phyloP scores from a whole-genome alignment of 2,888 invertebrate species.

The Mythimna albipuncta region DNA sequence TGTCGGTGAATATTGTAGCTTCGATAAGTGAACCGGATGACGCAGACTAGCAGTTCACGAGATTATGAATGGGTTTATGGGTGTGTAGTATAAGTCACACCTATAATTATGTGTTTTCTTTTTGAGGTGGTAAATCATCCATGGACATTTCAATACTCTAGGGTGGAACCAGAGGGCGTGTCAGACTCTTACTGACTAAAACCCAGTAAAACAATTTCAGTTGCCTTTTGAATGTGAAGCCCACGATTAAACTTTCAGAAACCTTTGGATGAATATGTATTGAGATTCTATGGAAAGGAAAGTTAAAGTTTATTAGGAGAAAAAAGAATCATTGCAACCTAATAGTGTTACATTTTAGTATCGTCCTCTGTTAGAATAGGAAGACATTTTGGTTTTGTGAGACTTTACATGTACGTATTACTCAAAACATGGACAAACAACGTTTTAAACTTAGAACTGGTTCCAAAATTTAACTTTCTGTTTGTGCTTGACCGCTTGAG shows the following conservation, averaged over 20 bases:
- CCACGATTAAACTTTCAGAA: too few relatives aligned
- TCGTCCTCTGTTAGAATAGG: neutral
- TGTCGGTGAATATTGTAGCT: constrained; percentile 31
- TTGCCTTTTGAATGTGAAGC: too few relatives aligned
- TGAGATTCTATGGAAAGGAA: neutral
- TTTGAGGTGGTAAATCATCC: too few relatives aligned
- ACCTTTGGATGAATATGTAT: neutral
- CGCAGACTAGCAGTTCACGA: constrained; percentile 18
- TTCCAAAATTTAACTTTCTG: constrained; percentile 10
- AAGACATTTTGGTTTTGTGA: neutral
- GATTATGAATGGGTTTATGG: neutral
- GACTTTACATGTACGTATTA: neutral
- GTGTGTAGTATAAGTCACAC: neutral
- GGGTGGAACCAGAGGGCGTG: too few relatives aligned
- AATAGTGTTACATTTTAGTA: neutral
- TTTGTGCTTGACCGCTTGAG: neutral
- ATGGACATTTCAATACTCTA: too few relatives aligned
- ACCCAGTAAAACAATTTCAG: too few relatives aligned
- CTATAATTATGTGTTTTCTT: too few relatives aligned
- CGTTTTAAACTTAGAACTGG: neutral
- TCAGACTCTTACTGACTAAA: too few relatives aligned
- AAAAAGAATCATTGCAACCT: neutral
- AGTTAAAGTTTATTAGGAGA: neutral
- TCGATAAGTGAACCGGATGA: constrained; percentile 36
- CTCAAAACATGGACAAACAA: neutral